phyloP scores from a whole-genome alignment of 1,140 invertebrate genomes.

The Aphelinus atriplicis region DNA sequence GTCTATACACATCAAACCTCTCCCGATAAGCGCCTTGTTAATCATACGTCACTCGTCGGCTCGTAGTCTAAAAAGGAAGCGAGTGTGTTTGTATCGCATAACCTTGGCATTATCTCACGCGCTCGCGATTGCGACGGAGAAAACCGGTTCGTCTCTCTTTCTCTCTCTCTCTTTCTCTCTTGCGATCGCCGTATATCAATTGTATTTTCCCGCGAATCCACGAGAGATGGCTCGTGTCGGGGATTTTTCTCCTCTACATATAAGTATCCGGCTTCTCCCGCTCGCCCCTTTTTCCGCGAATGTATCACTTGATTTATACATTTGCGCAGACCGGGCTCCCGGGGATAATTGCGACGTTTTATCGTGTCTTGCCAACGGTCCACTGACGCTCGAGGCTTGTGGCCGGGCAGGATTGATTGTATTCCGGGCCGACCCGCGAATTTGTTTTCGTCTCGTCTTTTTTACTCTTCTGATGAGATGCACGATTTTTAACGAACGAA shows the following conservation, averaged over 20 bases:
- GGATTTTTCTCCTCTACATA: background rate
- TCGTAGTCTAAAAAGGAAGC: conserved; percentile 19
- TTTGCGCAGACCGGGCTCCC: no score
- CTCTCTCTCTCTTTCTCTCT: background rate
- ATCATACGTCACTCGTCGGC: background rate
- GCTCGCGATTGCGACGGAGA: background rate
- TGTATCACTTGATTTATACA: background rate
- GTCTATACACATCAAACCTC: no score
- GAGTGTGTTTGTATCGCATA: background rate
- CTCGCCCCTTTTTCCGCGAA: background rate
- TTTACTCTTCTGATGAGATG: no score
- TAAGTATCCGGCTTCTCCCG: background rate
- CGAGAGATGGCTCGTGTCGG: background rate
- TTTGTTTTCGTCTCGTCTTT: no score
- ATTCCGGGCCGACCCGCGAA: no score
- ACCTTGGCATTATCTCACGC: conserved; percentile 31
- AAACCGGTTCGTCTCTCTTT: conserved; percentile 7
- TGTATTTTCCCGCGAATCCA: background rate
- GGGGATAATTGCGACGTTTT: no score
- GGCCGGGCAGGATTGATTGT: no score
- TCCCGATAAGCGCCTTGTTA: no score
- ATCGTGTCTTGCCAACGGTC: no score
- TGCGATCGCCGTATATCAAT: conserved; percentile 5
- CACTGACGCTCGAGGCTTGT: no score
- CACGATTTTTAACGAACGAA: no score